Base-by-base conservation (phyloP, 2,113 vertebrate genomes). In the Elachura formosa region DNA sequence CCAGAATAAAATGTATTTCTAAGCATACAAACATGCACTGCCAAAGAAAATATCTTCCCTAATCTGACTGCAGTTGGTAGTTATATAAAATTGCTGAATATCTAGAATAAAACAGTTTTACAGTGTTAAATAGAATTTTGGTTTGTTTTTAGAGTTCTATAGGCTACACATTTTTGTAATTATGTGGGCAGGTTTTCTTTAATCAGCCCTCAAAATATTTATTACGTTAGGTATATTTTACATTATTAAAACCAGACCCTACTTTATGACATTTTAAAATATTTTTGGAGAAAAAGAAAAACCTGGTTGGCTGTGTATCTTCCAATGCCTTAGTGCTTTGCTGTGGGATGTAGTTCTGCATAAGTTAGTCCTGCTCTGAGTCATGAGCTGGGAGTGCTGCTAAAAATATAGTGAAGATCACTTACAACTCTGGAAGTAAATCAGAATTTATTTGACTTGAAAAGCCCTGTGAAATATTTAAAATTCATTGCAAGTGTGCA, bases 1-100 rank as follows among this genome's bases (percentile, higher is more conserved):
- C 62, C 38, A 66, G 34, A 89, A 79, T 41, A 31, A 68, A 91
- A 81, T 62, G 26, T 79, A 49, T 80, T 91, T 94, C 54, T 85
- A 61, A 51, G 71, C 49, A 34, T 88, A 29, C 4, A 46, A 72
- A 59, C 1, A 5, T 46, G 8, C 15, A 26, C 26, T 72, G 75
- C 54, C 56, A 85, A 84, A 62, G 34, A 49, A 80, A 74, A 48
- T 75, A 40, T 40, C 43, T 82, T 55, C 25, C 14, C 19, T 87
- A 52, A 62, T 78, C n/a, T 85, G 66, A 40, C 40, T 67, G 56
- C 40, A 75, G 31, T 34, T 0, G 0, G 17, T 59, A 76, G 49
- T 76, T 64, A 64, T 66, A 58, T 62, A 69, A 85, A 88, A 83
- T 52, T 48, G 20, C 36, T 83, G 83, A 79, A 14, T 72, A 63